Evolutionary conservation across 1,140 invertebrate genomes (phyloP).

Genomic region (Probaryconus sp.): DNA sequence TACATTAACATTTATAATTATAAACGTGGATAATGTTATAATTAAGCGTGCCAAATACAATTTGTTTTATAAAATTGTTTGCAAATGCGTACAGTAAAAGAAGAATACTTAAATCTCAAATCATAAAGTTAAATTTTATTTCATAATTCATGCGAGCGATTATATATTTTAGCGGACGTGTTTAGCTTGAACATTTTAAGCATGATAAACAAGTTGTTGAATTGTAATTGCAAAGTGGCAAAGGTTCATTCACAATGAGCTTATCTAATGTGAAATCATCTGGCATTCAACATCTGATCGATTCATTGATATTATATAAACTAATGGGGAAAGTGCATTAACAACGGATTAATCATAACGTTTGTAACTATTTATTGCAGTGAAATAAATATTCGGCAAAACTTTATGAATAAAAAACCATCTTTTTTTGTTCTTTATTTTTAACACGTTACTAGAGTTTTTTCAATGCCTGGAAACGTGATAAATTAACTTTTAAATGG

Average conservation of each 20-base stretch:
- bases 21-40: background rate
- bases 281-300: slow-evolving; percentile 22
- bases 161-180: no score
- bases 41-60: background rate
- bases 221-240: slow-evolving; percentile 41
- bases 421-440: no score
- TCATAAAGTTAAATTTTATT: no score
- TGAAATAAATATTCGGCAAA: slow-evolving; percentile 8
- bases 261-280: slow-evolving; percentile 46
- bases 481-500: no score
- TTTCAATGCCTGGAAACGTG: no score
- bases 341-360: slow-evolving; percentile 33
- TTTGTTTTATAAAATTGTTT: no score
- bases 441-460: no score
- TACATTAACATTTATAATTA: slow-evolving; percentile 4
- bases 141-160: no score
- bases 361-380: background rate
- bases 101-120: no score
- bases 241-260: slow-evolving; percentile 31
- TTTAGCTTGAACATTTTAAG: slow-evolving; percentile 15
- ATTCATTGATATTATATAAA: slow-evolving; percentile 39
- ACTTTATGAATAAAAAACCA: no score
- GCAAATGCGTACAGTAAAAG: no score
- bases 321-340: slow-evolving; percentile 39
- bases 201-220: slow-evolving; percentile 7